phyloP scores from a whole-genome alignment of 2,113 vertebrate species.

The Actenoides hombroni region DNA sequence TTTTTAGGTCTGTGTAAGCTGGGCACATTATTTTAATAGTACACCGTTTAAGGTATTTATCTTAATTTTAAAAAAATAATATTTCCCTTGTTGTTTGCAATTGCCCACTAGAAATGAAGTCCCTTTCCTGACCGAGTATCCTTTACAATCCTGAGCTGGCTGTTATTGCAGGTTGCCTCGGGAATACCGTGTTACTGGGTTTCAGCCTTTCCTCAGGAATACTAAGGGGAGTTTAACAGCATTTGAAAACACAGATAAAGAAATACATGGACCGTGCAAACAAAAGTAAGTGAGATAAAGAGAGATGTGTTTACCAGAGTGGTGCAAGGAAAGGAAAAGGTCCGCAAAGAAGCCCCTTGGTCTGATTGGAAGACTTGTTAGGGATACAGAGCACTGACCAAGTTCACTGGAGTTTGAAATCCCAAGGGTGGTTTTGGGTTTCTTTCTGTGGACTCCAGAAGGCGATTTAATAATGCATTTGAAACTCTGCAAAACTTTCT shows the following conservation, averaged over 20 bases:
- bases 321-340: not conserved
- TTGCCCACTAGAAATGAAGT: slow-evolving; percentile 53
- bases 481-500: slow-evolving; percentile 36
- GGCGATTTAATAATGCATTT: slow-evolving; percentile 43
- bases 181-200: slow-evolving; percentile 40
- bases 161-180: slow-evolving; percentile 54
- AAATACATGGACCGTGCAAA: slow-evolving; percentile 50
- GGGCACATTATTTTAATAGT: slow-evolving; percentile 45
- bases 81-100: slow-evolving; percentile 60
- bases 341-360: slow-evolving; percentile 24
- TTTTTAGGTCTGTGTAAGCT: not conserved
- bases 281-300: slow-evolving; percentile 46
- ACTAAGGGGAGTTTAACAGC: not conserved
- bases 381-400: slow-evolving; percentile 33
- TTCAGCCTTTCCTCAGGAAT: slow-evolving; percentile 24
- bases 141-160: not conserved
- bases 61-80: slow-evolving; percentile 63
- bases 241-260: slow-evolving; percentile 56
- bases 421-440: slow-evolving; percentile 22
- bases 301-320: slow-evolving; percentile 9
- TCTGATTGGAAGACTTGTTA: not conserved
- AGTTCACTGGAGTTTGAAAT: slow-evolving; percentile 11
- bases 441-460: slow-evolving; percentile 1
- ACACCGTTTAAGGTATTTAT: slow-evolving; percentile 54
- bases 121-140: not conserved